Evolutionary conservation across 2,888 invertebrate species (phyloP), one percentile per base, ranked within the genome.

Genomic region (Andrena praecox): DNA sequence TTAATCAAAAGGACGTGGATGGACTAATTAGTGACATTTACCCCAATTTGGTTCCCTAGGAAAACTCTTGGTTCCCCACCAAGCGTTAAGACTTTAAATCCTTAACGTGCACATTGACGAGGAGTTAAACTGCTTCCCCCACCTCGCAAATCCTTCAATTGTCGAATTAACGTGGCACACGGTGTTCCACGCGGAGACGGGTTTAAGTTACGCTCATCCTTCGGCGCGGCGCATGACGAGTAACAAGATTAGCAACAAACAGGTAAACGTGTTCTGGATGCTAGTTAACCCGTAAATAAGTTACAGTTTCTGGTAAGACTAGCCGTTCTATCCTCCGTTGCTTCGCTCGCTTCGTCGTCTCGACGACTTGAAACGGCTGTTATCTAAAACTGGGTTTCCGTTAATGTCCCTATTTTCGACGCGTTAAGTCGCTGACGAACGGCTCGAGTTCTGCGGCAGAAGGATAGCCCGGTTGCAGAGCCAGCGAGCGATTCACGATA

Each of bases 241-340:
- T 67, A 74, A 79, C 78, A 35, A 75, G 63, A 75, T 79, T 79
- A 69, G 27, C 56, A 75, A 69, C 68, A 79, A 79, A 74, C 78
- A 63, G 68, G 67, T 64, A 75, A 79, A 74, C 64, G 68, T 54
- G 68, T 79, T 79, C 74, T 56, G 74, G 75, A 79, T 74, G 68
- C 74, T 69, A 64, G 75, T 74, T 79, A 79, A 75, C 68, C 67
- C 48, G 63, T 54, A 78, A 78, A 78, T 74, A 68, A 68, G 52
- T 78, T 78, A 60, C 62, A 74, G 67, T n/a, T 42, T 63, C 54
- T 48, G 27, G 42, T 27, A 42, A 56, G 8, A 24, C 50, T 31
- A 54, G 20, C 56, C 6, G 50, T 31, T 27, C 29, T 54, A 29
- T 71, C 33, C 31, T 10, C 54, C n/a, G 12, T 52, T 29, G 7